A percentile compares a stretch with the other conserved stretches of the same genome.
phyloP scores from a whole-genome alignment of 2,113 vertebrate genomes.

The Elephas maximus region DNA sequence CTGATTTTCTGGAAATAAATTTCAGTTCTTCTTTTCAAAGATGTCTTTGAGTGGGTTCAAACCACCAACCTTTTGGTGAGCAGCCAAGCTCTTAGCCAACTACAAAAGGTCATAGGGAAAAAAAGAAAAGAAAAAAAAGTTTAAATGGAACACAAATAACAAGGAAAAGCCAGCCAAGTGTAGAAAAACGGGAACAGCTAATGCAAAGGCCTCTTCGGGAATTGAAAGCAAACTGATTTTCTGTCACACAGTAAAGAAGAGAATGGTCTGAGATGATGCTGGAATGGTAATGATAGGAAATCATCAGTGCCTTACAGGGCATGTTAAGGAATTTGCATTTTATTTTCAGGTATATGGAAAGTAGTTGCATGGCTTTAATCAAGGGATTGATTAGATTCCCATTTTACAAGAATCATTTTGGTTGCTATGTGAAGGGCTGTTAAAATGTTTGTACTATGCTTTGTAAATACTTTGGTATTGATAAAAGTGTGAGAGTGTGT shows the following conservation, averaged over 20 bases:
- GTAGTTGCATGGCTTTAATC: background rate
- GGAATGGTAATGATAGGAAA: background rate
- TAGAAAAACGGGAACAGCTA: background rate
- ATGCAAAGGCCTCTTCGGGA: background rate
- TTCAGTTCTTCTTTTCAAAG: background rate
- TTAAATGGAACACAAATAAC: background rate
- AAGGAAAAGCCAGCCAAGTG: background rate
- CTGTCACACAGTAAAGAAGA: background rate
- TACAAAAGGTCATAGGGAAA: background rate
- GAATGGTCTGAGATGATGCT: background rate
- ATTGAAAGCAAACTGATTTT: background rate
- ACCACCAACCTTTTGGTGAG: background rate
- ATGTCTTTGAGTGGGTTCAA: background rate
- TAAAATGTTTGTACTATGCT: background rate
- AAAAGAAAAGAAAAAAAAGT: background rate
- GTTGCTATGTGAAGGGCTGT: background rate
- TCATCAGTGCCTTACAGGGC: background rate
- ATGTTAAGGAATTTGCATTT: background rate
- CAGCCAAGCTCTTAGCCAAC: background rate
- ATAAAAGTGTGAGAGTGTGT: background rate
- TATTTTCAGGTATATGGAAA: background rate
- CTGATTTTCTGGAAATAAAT: background rate
- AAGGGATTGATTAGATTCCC: background rate
- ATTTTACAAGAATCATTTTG: background rate
- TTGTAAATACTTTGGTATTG: background rate